Evolutionary conservation across 2,888 invertebrate genomes (phyloP), one percentile per base, ranked within the genome.

Genomic region (Synanthedon andrenaeformis): DNA sequence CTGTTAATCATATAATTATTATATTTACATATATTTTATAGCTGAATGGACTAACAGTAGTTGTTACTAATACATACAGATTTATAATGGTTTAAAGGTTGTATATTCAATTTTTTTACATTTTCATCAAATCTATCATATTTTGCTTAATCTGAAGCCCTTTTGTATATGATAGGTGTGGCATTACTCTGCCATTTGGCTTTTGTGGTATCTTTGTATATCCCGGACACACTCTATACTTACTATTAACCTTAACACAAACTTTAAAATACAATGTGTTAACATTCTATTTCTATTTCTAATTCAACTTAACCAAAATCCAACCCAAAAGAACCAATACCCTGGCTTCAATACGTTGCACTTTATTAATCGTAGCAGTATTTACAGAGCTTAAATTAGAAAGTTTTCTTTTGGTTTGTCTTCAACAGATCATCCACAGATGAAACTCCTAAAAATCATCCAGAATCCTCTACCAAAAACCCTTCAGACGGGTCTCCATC

Each of bases 341-440:
- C 53, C 8, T 13, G 57, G 55, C 56, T 57, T 52, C 19, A 17
- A 51, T 13, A 45, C n/a, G 8, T 13, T 45, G 45, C 45, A 45
- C 45, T 45, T 45, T 45, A 45, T 6, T 45, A 45, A 45, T 45
- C 2, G 13, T 45, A 45, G 45, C 5, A 14, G n/a, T 65, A 61
- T 58, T 56, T 61, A 63, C 67, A 70, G 70, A 77, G 77, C 76
- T 81, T 79, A 64, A 79, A 77, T 81, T 82, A 86, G 87, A 83
- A 77, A 77, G 69, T 63, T 73, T 76, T 81, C 73, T 84, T 83
- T 77, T 84, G 82, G 82, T 87, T 87, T 88, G 70, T 87, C 85
- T 87, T 88, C 83, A 82, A 87, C 88, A 89, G 88, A 89, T 89
- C 83, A 79, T 81, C 88, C 70, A 80, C 85, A 74, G 84, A 85